Base-by-base conservation (phyloP, 2,113 vertebrate genomes). In the Tapirus terrestris region DNA sequence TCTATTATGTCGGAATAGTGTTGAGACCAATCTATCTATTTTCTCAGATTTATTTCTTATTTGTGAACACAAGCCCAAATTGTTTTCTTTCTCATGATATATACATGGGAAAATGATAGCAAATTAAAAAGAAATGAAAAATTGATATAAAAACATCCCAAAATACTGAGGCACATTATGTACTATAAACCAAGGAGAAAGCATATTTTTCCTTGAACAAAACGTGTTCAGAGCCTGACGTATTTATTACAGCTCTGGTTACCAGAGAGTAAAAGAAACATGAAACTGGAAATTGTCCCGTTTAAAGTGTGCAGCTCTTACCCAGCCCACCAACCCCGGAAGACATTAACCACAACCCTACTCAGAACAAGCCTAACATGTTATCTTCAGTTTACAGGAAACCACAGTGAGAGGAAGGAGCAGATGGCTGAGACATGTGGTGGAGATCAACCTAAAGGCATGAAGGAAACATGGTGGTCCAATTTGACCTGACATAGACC, bases 81-180 rank as follows among this genome's bases (percentile, higher is more conserved):
- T 53, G 20, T 86, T 84, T 81, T 82, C 63, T 93, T 94, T 96
- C 43, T 53, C 16, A 29, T 91, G 80, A 51, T 48, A 51, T 60
- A 87, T n/a, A 39, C n/a, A 27, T 68, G 23, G 43, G 43, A 60
- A 84, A 82, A 88, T 88, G 6, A 72, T 85, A 81, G 39, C 39
- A 91, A 43, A 80, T 95, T 58, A 61, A 89, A 91, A 56, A 68
- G 61, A 94, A 92, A 83, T 67, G 48, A 87, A 25, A 95, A 82
- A n/a, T 91, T 72, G 29, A 87, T 90, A 86, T 23, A 27, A 61
- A 93, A 93, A 75, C 67, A 85, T 85, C 48, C 86, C 43, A 80
- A 86, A 94, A 67, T 77, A 63, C 21, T 43, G 20, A 91, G 36
- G 70, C 61, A 56, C 20, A 58, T 70, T 85, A 43, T 25, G 65